These are phyloP conservation scores for Eudyptes chrysolophus DNA, from an alignment of 2,113 vertebrate genomes.

Conservation along the genomic window DNA sequence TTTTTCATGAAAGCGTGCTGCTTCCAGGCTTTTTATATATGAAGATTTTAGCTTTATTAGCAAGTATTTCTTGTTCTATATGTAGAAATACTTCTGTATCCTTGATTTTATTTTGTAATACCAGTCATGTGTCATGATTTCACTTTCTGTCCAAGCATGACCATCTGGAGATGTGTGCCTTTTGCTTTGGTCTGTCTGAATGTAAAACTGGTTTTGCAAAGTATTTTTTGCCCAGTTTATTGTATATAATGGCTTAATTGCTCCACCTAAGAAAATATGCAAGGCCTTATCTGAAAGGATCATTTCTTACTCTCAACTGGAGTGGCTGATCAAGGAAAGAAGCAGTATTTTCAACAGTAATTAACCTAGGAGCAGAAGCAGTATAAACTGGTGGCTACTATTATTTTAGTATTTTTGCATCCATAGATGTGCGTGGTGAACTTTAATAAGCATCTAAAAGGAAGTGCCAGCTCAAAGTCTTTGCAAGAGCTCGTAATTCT, in stretches of 20 bases:
- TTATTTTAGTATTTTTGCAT: background rate
- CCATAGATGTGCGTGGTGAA: background rate
- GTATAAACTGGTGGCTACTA: background rate
- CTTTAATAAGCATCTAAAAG: background rate
- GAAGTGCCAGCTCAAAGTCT: background rate
- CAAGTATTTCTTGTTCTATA: background rate
- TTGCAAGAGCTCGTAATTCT: background rate
- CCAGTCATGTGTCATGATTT: background rate
- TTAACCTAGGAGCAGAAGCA: background rate
- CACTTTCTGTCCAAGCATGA: background rate
- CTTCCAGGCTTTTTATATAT: background rate
- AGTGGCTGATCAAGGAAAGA: background rate
- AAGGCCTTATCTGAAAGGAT: background rate
- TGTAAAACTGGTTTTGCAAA: background rate
- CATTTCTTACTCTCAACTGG: background rate
- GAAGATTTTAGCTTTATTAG: background rate
- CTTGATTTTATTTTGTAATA: background rate
- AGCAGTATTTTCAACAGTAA: conserved; percentile 9
- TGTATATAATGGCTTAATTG: background rate
- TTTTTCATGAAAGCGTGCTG: background rate
- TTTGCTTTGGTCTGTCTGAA: background rate
- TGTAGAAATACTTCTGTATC: background rate
- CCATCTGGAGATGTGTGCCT: background rate
- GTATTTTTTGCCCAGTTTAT: background rate
- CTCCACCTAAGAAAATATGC: background rate